Evolutionary conservation across 1,140 invertebrate genomes (phyloP).

Genomic region (Metopolophium dirhodum): DNA sequence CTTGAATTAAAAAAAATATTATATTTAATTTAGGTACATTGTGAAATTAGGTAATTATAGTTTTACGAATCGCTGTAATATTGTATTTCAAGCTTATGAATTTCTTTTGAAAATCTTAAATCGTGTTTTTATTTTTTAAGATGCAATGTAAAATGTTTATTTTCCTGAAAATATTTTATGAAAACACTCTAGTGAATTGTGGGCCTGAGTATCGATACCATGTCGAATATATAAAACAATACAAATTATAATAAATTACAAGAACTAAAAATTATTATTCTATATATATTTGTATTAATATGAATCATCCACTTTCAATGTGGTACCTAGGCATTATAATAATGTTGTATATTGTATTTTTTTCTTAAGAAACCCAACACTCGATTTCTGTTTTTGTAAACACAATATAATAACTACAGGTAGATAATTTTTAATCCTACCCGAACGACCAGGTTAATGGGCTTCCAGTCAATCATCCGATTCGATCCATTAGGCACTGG

Average conservation of each 20-base stretch:
- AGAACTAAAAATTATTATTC: neutral
- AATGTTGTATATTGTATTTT: neutral
- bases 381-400: conserved; percentile 13
- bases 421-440: conserved; percentile 44
- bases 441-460: conserved; percentile 46
- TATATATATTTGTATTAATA: neutral
- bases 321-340: neutral
- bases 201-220: neutral
- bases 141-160: too few species aligned
- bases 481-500: conserved; percentile 50
- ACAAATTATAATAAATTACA: neutral
- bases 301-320: neutral
- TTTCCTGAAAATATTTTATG: too few species aligned
- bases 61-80: neutral
- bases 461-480: conserved; percentile 53
- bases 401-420: conserved; percentile 10
- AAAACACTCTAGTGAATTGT: neutral
- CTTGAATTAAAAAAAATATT: too few species aligned
- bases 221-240: neutral
- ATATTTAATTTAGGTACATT: too few species aligned
- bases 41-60: neutral
- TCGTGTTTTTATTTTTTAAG: too few species aligned
- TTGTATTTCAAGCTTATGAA: neutral
- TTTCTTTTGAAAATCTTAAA: neutral
- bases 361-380: conserved; percentile 2